These are phyloP conservation scores for Conus ventricosus DNA, from an alignment of 1,140 invertebrate genomes.

Conservation along the genomic window DNA sequence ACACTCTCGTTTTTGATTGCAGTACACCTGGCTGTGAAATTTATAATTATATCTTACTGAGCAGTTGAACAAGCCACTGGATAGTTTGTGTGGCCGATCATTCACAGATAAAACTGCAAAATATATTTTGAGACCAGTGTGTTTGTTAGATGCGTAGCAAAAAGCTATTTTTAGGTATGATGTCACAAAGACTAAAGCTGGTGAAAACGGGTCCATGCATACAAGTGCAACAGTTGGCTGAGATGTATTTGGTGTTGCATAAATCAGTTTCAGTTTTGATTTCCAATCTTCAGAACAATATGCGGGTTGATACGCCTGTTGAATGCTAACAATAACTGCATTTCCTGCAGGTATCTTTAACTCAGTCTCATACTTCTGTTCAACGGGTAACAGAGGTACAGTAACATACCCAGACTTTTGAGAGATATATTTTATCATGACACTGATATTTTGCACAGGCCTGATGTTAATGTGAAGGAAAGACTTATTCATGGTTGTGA, in stretches of 20 bases:
- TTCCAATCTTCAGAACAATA: background rate
- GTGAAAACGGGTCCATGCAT: background rate
- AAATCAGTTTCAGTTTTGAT: background rate
- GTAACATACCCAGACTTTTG: no score
- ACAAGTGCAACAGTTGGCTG: background rate
- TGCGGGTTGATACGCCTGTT: no score
- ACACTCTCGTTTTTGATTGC: slow-evolving; percentile 17
- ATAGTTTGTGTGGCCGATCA: background rate
- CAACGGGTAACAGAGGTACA: no score
- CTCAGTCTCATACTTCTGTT: no score
- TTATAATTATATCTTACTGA: background rate
- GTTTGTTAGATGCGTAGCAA: background rate
- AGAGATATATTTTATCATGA: no score
- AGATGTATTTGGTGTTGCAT: background rate
- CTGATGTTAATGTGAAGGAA: no score
- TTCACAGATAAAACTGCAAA: background rate
- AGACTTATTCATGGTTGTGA: no score
- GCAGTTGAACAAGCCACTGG: background rate
- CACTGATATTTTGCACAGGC: no score
- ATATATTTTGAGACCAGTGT: background rate
- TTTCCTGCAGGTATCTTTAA: no score
- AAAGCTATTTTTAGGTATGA: background rate
- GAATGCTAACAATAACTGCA: no score
- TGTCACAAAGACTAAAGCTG: background rate
- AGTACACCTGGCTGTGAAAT: background rate